Conservation (phyloP, 2,113 vertebrate genomes). For the Strix uralensis region DNA sequence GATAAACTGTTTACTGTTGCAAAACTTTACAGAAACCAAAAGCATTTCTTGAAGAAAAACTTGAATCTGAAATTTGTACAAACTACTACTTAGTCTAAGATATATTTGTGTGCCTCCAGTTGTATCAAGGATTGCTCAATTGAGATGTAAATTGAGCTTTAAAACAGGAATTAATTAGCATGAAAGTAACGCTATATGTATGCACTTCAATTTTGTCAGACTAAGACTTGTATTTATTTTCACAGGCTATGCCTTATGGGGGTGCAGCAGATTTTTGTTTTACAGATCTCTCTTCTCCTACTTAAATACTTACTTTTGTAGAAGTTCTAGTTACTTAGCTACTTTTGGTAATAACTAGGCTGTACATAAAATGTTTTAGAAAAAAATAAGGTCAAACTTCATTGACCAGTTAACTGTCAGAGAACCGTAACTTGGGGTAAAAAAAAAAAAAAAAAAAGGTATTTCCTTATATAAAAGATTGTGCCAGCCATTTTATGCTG, state of each 20-base stretch:
- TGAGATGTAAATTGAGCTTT: constrained; percentile 54
- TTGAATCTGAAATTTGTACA: not conserved
- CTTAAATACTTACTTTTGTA: not conserved
- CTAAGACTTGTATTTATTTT: constrained; percentile 35
- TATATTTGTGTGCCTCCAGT: constrained; percentile 4
- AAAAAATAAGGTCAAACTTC: not conserved
- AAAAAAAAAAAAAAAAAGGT: not conserved
- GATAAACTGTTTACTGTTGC: not conserved
- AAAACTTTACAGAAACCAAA: not conserved
- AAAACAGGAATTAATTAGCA: constrained; percentile 53
- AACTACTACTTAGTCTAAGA: not conserved
- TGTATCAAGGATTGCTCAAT: constrained; percentile 33
- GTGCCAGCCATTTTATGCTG: constrained; percentile 22
- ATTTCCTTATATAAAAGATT: not conserved
- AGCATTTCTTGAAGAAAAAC: not conserved
- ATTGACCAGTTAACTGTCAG: not conserved
- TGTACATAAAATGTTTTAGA: not conserved
- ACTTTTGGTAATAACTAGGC: not conserved
- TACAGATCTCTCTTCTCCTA: not conserved
- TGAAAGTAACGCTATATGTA: not conserved
- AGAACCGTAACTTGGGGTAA: not conserved
- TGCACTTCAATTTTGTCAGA: constrained; percentile 34
- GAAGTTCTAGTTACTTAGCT: constrained; percentile 6
- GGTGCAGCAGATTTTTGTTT: not conserved
- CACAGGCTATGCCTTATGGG: not conserved